Evolutionary conservation across 1,140 invertebrate genomes (phyloP).

Genomic region (Calliphora vicina): DNA sequence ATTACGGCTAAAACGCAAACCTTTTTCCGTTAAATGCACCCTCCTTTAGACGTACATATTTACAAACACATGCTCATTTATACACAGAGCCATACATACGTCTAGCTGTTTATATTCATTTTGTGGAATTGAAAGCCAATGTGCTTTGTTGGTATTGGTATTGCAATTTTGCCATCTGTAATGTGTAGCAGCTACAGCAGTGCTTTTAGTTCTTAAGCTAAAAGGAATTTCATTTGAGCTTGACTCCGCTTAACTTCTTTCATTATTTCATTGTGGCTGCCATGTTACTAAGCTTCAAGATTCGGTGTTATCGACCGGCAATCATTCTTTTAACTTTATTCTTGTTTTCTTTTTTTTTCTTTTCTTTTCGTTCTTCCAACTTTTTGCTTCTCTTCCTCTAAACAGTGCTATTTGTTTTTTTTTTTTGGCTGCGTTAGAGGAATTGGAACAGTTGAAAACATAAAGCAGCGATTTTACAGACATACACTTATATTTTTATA

Average conservation of each 20-base stretch:
- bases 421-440: background rate
- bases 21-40: background rate
- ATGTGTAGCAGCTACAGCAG: background rate
- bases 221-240: slow-evolving; percentile 1
- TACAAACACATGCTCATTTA: background rate
- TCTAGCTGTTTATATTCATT: background rate
- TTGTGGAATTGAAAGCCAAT: background rate
- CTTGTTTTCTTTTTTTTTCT: background rate
- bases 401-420: background rate
- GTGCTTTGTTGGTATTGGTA: background rate
- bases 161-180: background rate
- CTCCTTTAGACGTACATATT: background rate
- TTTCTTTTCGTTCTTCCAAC: background rate
- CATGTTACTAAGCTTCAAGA: background rate
- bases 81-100: background rate
- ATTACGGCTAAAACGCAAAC: background rate
- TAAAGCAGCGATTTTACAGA: background rate
- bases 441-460: background rate
- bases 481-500: background rate
- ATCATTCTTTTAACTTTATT: background rate
- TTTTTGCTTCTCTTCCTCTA: background rate
- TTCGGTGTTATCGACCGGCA: background rate
- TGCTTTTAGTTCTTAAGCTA: background rate
- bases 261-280: background rate
- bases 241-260: background rate